Percentiles rank a stretch among this genome's conserved stretches.
These are phyloP conservation scores for Gobiocypris rarus DNA, from an alignment of 2,113 vertebrate species.

Conservation along the genomic window DNA sequence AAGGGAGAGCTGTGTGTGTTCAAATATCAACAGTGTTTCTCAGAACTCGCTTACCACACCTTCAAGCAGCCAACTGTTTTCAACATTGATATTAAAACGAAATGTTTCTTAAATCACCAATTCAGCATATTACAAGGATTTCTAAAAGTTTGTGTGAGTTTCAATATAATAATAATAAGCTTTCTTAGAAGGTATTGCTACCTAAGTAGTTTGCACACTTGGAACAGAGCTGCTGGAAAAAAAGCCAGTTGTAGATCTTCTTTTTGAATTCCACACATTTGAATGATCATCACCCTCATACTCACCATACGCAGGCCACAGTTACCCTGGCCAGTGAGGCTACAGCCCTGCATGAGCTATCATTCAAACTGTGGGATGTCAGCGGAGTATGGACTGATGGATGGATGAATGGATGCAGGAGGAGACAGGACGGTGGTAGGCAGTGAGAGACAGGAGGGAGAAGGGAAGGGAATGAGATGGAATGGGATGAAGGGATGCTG, in stretches of 20 bases:
- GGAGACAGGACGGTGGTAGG: slow-evolving; percentile 50
- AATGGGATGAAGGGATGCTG: slow-evolving; percentile 50
- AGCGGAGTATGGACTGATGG: slow-evolving; percentile 28
- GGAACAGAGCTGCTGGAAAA: not conserved
- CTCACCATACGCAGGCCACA: slow-evolving; percentile 44
- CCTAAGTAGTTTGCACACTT: not conserved
- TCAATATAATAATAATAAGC: not conserved
- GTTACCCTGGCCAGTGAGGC: slow-evolving; percentile 32
- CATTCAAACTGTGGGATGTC: slow-evolving; percentile 42
- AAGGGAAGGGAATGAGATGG: slow-evolving; percentile 58
- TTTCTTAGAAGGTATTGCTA: not conserved
- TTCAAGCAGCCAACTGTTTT: too few relatives aligned
- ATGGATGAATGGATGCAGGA: slow-evolving; percentile 39
- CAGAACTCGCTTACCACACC: too few relatives aligned
- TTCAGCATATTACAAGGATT: too few relatives aligned
- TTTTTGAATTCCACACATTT: not conserved
- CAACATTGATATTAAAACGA: too few relatives aligned
- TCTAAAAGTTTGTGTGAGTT: too few relatives aligned
- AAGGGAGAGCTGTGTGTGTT: too few relatives aligned
- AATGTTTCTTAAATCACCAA: too few relatives aligned
- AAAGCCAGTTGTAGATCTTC: not conserved
- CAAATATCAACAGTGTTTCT: too few relatives aligned
- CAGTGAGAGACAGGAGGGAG: slow-evolving; percentile 57
- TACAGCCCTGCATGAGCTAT: slow-evolving; percentile 48
- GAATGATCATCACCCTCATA: slow-evolving; percentile 1